Conservation (phyloP, 1,140 invertebrate genomes). For the Drosophila punjabiensis region DNA sequence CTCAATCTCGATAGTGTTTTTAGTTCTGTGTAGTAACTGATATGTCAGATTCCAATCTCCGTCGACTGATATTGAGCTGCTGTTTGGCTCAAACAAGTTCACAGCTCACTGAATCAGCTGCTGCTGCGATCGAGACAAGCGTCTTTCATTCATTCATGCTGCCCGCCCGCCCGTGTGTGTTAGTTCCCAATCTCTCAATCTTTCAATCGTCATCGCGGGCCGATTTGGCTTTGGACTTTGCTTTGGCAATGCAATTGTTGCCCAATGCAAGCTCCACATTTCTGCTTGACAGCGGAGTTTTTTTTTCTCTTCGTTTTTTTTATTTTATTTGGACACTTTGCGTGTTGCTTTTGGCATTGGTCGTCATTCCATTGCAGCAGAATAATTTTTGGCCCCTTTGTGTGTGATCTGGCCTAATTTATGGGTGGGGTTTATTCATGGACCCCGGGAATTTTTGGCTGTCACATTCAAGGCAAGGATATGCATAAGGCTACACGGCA, state of each 20-base stretch:
- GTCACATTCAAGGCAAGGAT: conserved; percentile 73
- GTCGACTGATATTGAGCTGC: conserved; percentile 28
- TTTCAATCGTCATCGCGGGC: conserved; percentile 38
- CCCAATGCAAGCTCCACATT: conserved; percentile 47
- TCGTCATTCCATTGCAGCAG: conserved; percentile 68
- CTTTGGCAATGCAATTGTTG: conserved; percentile 59
- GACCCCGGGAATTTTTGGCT: conserved; percentile 40
- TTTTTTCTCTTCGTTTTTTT: conserved; percentile 18
- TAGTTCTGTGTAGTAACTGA: conserved; percentile 41
- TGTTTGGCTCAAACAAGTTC: conserved; percentile 65
- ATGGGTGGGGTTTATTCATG: conserved; percentile 47
- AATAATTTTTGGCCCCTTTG: conserved; percentile 74
- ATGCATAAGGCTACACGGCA: conserved; percentile 27
- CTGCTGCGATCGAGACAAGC: conserved; percentile 56
- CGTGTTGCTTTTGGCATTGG: conserved; percentile 45
- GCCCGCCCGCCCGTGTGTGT: conserved; percentile 12
- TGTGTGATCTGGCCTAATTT: conserved; percentile 58
- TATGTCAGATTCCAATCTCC: conserved; percentile 26
- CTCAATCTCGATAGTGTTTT: neutral
- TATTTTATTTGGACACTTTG: conserved; percentile 37
- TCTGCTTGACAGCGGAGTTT: conserved; percentile 16
- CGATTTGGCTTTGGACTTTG: conserved; percentile 28
- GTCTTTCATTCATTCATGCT: conserved; percentile 68
- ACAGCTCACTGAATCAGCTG: conserved; percentile 68
- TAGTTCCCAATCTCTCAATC: conserved; percentile 26